phyloP scores from a whole-genome alignment of 1,140 invertebrate genomes.

The Neodiprion fabricii region DNA sequence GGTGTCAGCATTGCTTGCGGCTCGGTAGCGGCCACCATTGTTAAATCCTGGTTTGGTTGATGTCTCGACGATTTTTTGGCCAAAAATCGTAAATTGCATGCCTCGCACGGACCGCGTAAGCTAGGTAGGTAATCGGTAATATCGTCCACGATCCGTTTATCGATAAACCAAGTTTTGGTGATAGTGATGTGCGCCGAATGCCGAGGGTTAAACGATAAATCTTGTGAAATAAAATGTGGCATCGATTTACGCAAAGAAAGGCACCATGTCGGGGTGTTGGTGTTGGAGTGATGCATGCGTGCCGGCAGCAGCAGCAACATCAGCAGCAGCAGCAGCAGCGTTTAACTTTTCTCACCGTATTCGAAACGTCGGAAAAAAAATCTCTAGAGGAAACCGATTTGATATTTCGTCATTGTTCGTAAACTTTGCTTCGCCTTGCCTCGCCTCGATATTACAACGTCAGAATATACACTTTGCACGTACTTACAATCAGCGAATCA shows the following conservation, averaged over 20 bases:
- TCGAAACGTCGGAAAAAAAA: not conserved
- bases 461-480: too few relatives aligned
- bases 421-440: too few relatives aligned
- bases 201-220: conserved; percentile 21
- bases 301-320: not conserved
- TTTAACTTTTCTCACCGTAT: not conserved
- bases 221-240: conserved; percentile 43
- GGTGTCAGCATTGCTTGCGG: conserved; percentile 46
- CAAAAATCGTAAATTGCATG: conserved; percentile 46
- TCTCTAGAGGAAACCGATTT: too few relatives aligned
- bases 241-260: conserved; percentile 45
- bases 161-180: not conserved
- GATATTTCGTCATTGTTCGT: too few relatives aligned
- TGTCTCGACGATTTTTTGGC: conserved; percentile 48
- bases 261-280: conserved; percentile 28
- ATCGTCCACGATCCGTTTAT: not conserved
- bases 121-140: conserved; percentile 41
- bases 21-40: conserved; percentile 54
- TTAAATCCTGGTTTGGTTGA: conserved; percentile 57
- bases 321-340: not conserved
- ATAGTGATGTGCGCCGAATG: not conserved
- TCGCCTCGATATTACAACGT: too few relatives aligned
- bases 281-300: conserved; percentile 27
- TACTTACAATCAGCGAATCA: too few relatives aligned
- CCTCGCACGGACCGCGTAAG: conserved; percentile 36